Conservation (phyloP, 2,888 invertebrate species). For the Archips xylosteana region DNA sequence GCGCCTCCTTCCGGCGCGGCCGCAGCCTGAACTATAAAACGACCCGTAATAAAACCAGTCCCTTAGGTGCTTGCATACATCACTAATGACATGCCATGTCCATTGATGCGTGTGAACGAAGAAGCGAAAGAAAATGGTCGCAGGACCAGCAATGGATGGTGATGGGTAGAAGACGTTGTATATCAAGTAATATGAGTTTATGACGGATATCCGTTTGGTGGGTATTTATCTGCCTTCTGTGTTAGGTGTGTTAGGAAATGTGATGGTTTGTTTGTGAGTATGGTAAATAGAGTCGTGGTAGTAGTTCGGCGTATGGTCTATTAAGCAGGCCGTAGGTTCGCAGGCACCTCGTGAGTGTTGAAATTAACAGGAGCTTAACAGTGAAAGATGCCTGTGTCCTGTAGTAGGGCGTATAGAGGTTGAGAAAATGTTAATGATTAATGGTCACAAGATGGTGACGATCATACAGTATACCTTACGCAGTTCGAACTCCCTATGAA, state of each 20-base stretch:
- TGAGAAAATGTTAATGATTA: no score
- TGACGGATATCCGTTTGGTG: constrained; percentile 13
- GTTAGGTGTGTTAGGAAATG: background rate
- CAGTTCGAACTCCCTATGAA: no score
- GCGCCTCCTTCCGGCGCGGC: constrained; percentile 66
- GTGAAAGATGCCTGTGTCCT: no score
- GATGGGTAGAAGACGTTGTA: background rate
- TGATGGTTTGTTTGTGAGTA: background rate
- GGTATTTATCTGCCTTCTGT: constrained; percentile 23
- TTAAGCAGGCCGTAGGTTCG: no score
- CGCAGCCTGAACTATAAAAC: constrained; percentile 78
- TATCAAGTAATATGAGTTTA: constrained; percentile 42
- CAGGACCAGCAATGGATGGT: constrained; percentile 17
- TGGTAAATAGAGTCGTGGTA: background rate
- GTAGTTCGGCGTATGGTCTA: no score
- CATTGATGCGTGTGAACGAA: constrained; percentile 4
- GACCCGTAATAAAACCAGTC: constrained; percentile 72
- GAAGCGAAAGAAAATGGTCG: background rate
- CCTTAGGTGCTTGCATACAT: constrained; percentile 76
- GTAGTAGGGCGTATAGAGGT: no score
- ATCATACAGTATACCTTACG: no score
- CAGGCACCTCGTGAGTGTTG: no score
- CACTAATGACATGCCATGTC: constrained; percentile 68
- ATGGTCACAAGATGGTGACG: no score
- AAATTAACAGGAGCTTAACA: no score